A percentile compares a stretch with the other conserved stretches of the same genome.
Evolutionary conservation across 1,140 invertebrate genomes (phyloP).

Genomic region (Drosophila subpulchrella): DNA sequence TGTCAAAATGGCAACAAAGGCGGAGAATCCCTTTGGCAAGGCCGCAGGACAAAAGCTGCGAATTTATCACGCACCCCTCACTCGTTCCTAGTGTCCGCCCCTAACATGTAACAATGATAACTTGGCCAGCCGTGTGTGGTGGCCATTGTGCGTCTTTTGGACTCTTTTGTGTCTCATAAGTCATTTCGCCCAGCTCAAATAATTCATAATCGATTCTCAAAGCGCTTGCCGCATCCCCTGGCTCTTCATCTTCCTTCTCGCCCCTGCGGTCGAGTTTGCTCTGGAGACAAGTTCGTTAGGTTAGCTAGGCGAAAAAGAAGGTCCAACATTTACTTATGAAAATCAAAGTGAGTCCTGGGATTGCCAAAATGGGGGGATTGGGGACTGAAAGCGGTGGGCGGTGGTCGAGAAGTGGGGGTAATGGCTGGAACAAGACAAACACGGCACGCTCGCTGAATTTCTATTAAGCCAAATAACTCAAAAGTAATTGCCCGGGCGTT

Average conservation of each 20-base stretch:
- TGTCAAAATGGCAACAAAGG: constrained; percentile 57
- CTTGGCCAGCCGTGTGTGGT: constrained; percentile 39
- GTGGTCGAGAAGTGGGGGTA: constrained; percentile 13
- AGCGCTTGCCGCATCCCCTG: constrained; percentile 15
- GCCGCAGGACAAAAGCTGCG: constrained; percentile 11
- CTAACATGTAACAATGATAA: constrained; percentile 60
- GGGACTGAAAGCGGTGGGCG: neutral
- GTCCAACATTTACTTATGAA: constrained; percentile 79
- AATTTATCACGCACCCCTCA: constrained; percentile 50
- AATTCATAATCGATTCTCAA: constrained; percentile 83
- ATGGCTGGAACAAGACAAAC: constrained; percentile 71
- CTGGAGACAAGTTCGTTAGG: constrained; percentile 63
- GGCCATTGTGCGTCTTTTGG: constrained; percentile 47
- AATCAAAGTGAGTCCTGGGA: constrained; percentile 76
- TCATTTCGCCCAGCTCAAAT: constrained; percentile 82
- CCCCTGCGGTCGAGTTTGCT: constrained; percentile 21
- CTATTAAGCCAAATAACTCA: constrained; percentile 81
- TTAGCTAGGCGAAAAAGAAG: constrained; percentile 27
- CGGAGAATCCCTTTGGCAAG: constrained; percentile 18
- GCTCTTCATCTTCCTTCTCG: constrained; percentile 1
- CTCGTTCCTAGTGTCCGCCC: constrained; percentile 1
- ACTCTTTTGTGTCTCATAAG: constrained; percentile 75
- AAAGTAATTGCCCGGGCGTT: constrained; percentile 70
- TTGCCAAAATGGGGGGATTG: neutral
- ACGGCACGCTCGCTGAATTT: constrained; percentile 76